These are phyloP conservation scores for Nasonia vitripennis DNA, from an alignment of 1,140 invertebrate species.

Conservation along the genomic window DNA sequence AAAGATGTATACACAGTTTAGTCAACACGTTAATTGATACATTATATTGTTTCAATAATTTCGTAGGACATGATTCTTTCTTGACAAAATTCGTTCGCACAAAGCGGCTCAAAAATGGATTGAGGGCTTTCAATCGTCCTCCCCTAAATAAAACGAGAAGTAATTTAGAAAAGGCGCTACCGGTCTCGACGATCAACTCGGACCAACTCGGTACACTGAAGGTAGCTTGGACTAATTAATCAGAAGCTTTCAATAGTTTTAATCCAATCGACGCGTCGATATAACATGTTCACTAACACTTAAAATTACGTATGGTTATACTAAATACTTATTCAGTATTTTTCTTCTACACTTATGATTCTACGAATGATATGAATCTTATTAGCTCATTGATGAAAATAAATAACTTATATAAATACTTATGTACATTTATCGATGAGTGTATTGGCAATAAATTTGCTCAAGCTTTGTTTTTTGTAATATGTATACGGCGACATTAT, in stretches of 20 bases:
- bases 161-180: constrained; percentile 5
- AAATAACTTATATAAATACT: constrained; percentile 29
- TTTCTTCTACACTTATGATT: constrained; percentile 32
- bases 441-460: constrained; percentile 8
- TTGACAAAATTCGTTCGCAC: constrained; percentile 61
- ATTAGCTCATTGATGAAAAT: constrained; percentile 34
- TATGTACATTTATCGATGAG: constrained; percentile 29
- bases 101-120: constrained; percentile 53
- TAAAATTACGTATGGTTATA: constrained; percentile 12
- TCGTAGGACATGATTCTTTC: constrained; percentile 68
- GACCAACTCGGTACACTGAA: constrained; percentile 39
- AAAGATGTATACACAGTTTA: not conserved
- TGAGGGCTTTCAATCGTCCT: constrained; percentile 58
- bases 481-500: not conserved
- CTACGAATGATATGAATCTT: constrained; percentile 30
- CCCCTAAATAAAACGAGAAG: constrained; percentile 50
- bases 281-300: constrained; percentile 14
- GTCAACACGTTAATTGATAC: not conserved
- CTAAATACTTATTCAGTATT: not conserved
- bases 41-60: constrained; percentile 27
- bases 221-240: constrained; percentile 63
- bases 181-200: constrained; percentile 43
- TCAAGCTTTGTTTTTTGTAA: constrained; percentile 10
- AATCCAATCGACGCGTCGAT: not conserved
- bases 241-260: not conserved